Evolutionary conservation across 2,797 vertebrate genomes (phyloP), one percentile per base, ranked within the genome.

Genomic region (Denticeps clupeoides): DNA sequence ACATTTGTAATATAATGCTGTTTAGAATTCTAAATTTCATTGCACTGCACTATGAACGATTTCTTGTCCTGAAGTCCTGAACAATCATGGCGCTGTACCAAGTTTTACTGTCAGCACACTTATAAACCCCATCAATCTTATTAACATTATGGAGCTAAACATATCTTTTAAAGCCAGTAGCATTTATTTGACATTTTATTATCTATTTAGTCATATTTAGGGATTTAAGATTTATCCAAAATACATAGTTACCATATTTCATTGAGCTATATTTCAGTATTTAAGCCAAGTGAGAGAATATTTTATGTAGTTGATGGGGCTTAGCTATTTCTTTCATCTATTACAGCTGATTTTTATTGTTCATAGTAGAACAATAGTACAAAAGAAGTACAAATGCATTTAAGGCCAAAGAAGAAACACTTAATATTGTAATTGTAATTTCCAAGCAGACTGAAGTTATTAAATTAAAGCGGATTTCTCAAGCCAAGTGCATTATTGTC

Each of bases 321-420:
- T 67, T 64, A 32, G 69, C 51, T 55, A 61, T 51, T 69, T 54
- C 49, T 64, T 61, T 56, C 56, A 60, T 56, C 40, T 57, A 54
- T 65, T 71, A 60, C 63, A 63, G 62, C 59, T 63, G 44, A 57
- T 69, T 66, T 54, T 63, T 56, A 64, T 41, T 53, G 53, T 58
- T 56, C 64, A 52, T 65, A 47, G 37, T 65, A 69, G 54, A 51
- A 61, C 49, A 55, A 65, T 57, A n/a, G n/a, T n/a, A n/a, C n/a
- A n/a, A n/a, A n/a, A n/a, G 45, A 18, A 54, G 53, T 60, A 57
- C 52, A 73, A 74, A 67, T 68, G 68, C 82, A 68, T 69, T 67
- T 70, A 59, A 52, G 79, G 77, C 81, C 83, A 82, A 79, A 82
- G 79, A 82, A 70, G 67, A 74, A 72, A 62, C 56, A 10, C 50